Percentiles rank a stretch among this genome's conserved stretches.
Evolutionary conservation across 2,113 vertebrate species (phyloP).

Genomic region (Pontoporia blainvillei): DNA sequence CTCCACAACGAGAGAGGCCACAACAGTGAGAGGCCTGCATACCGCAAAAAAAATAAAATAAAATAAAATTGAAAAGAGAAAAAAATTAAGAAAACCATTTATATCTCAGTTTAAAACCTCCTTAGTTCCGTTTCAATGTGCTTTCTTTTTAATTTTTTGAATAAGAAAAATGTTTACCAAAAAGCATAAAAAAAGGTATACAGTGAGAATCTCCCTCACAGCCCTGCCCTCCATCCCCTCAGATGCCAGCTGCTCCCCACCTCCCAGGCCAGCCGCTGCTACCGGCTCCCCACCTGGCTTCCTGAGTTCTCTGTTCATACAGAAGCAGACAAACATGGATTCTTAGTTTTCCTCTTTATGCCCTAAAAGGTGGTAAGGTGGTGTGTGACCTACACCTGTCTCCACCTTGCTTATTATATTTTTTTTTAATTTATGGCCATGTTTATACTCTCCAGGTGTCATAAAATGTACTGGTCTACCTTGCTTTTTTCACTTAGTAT

Average conservation of each 20-base stretch:
- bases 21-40: too few relatives aligned
- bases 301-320: background rate
- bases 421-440: slow-evolving; percentile 74
- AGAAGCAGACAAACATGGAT: background rate
- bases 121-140: background rate
- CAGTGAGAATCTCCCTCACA: background rate
- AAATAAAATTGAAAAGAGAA: too few relatives aligned
- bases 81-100: background rate
- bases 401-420: background rate
- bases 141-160: slow-evolving; percentile 10
- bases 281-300: rapidly evolving
- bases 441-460: slow-evolving; percentile 83
- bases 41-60: too few relatives aligned
- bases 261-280: background rate
- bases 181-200: background rate
- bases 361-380: background rate
- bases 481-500: background rate
- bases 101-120: background rate
- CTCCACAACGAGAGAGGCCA: too few relatives aligned
- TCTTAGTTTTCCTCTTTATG: background rate
- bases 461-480: slow-evolving; percentile 80
- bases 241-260: background rate
- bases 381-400: background rate
- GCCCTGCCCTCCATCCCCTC: background rate
- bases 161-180: background rate